phyloP scores from a whole-genome alignment of 2,113 vertebrate genomes.

The Camelus dromedarius region DNA sequence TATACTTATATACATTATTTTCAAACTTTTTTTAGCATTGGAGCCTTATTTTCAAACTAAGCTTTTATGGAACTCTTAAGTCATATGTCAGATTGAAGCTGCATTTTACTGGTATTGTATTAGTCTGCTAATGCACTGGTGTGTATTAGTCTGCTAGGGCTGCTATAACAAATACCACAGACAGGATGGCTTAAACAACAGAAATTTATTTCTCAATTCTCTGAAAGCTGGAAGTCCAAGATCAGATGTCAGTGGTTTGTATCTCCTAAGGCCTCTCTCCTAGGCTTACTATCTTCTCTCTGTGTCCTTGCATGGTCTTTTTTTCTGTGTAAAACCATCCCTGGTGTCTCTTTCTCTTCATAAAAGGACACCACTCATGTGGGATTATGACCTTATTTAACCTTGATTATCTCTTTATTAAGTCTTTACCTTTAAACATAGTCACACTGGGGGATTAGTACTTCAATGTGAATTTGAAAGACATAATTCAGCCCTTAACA shows the following conservation, averaged over 20 bases:
- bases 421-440: background rate
- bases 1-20: background rate
- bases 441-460: background rate
- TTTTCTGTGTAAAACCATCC: background rate
- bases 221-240: no score
- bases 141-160: background rate
- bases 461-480: background rate
- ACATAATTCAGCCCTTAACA: background rate
- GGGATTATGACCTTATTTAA: background rate
- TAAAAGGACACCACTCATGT: background rate
- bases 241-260: no score
- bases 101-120: background rate
- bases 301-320: background rate
- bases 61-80: background rate
- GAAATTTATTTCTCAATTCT: no score
- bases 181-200: no score
- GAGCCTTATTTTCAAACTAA: background rate
- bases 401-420: background rate
- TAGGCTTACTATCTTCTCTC: background rate
- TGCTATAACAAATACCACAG: background rate
- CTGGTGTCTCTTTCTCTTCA: background rate
- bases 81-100: background rate
- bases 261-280: no score
- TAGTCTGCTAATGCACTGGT: background rate
- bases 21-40: background rate